A percentile compares a stretch with the other conserved stretches of the same genome.
Evolutionary conservation across 2,888 invertebrate species (phyloP).

Genomic region (Amaurobius ferox): DNA sequence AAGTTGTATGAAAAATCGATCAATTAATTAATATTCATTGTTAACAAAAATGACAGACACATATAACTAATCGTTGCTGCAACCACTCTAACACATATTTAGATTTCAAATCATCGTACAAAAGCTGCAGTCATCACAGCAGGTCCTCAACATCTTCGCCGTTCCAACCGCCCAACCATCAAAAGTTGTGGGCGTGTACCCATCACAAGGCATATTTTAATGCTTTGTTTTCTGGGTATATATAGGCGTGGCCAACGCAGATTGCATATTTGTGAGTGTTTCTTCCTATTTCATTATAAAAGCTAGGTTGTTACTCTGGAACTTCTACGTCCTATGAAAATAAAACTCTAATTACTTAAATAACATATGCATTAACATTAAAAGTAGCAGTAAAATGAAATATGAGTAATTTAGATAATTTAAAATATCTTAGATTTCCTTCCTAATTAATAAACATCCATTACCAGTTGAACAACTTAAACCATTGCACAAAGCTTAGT

Average conservation of each 20-base stretch:
- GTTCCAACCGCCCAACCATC: not conserved
- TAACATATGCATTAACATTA: no score
- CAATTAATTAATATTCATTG: no score
- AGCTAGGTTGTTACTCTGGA: conserved; percentile 33
- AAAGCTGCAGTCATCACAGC: conserved; percentile 7
- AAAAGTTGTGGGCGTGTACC: not conserved
- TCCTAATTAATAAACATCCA: no score
- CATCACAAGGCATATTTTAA: not conserved
- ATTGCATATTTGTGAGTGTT: not conserved
- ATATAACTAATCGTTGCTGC: not conserved
- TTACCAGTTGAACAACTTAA: no score
- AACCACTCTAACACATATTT: not conserved
- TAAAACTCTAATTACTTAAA: no score
- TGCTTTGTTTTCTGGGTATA: not conserved
- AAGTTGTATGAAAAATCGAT: no score
- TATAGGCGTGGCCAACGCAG: not conserved
- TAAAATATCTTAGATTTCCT: no score
- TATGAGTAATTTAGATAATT: no score
- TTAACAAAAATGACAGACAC: not conserved
- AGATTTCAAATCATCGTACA: not conserved
- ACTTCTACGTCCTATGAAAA: conserved; percentile 36
- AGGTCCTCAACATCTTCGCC: no score
- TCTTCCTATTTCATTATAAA: not conserved
- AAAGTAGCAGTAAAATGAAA: no score
- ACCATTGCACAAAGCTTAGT: no score